Evolutionary conservation across 2,113 vertebrate genomes (phyloP).

Genomic region (Callithrix jacchus): DNA sequence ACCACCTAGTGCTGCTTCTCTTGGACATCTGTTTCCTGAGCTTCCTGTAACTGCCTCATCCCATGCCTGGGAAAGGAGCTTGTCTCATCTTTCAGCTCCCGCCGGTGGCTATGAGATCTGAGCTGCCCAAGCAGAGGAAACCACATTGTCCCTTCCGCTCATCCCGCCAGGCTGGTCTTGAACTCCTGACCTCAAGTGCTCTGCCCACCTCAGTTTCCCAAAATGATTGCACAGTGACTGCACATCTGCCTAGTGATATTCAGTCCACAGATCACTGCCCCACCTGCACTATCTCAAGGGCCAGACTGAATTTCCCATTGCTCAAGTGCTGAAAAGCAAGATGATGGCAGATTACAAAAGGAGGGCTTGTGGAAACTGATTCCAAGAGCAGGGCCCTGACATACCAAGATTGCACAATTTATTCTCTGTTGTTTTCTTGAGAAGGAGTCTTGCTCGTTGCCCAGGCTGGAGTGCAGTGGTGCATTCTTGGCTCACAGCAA

Average conservation of each 20-base stretch:
- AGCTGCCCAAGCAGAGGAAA: slow-evolving; percentile 33
- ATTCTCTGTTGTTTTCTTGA: background rate
- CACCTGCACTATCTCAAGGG: background rate
- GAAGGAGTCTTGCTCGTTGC: too few species aligned
- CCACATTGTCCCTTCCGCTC: background rate
- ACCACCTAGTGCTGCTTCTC: background rate
- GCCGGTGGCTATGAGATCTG: background rate
- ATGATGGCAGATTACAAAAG: background rate
- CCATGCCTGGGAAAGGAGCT: background rate
- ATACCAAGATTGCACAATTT: background rate
- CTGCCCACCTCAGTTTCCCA: too few species aligned
- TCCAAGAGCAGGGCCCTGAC: background rate
- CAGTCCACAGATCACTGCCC: background rate
- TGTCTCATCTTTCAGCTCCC: slow-evolving; percentile 9
- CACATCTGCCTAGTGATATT: background rate
- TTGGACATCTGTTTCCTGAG: slow-evolving; percentile 37
- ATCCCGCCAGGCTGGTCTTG: background rate
- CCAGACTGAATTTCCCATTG: background rate
- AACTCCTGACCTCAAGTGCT: too few species aligned
- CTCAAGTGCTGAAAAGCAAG: slow-evolving; percentile 42
- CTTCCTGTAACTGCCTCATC: slow-evolving; percentile 43
- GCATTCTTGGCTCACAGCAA: too few species aligned
- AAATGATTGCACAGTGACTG: too few species aligned
- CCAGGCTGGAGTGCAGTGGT: too few species aligned
- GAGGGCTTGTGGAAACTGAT: background rate